Conservation (phyloP, 2,797 vertebrate genomes). For the Vireo griseus region DNA sequence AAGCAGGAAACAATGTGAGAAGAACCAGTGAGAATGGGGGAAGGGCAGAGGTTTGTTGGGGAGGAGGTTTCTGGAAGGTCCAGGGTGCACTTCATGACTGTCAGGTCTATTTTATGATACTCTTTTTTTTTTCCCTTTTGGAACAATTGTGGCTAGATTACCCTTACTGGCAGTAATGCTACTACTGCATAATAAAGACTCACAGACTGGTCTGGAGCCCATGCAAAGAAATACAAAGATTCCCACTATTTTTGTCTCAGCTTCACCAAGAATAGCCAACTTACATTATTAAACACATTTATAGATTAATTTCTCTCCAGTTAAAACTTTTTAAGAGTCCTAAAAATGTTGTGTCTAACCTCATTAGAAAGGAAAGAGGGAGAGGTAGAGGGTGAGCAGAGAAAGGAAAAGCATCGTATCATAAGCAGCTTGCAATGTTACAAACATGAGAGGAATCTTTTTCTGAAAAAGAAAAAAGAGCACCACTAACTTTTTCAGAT, state of each 20-base stretch:
- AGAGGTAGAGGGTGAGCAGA: background rate
- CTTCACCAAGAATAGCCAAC: background rate
- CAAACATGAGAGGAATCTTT: background rate
- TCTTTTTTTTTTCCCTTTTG: background rate
- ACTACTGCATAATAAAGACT: background rate
- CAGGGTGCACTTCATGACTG: background rate
- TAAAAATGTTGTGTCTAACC: background rate
- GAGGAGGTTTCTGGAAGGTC: background rate
- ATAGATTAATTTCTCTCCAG: background rate
- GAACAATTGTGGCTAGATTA: background rate
- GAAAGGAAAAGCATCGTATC: background rate
- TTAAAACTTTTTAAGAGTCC: slow-evolving; percentile 2
- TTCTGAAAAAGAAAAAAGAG: background rate
- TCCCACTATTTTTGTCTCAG: background rate
- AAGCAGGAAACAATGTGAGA: accelerated
- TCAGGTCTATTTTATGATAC: background rate
- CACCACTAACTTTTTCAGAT: slow-evolving; percentile 61
- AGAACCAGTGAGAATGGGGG: accelerated
- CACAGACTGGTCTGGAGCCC: background rate
- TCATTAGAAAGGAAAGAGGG: background rate
- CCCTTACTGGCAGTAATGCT: background rate
- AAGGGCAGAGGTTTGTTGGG: background rate
- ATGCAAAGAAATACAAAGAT: background rate
- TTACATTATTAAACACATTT: background rate
- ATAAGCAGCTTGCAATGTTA: background rate